Percentiles rank a stretch among this genome's conserved stretches.
Conservation (phyloP, 2,113 vertebrate genomes). For the Ceyx cyanopectus region DNA sequence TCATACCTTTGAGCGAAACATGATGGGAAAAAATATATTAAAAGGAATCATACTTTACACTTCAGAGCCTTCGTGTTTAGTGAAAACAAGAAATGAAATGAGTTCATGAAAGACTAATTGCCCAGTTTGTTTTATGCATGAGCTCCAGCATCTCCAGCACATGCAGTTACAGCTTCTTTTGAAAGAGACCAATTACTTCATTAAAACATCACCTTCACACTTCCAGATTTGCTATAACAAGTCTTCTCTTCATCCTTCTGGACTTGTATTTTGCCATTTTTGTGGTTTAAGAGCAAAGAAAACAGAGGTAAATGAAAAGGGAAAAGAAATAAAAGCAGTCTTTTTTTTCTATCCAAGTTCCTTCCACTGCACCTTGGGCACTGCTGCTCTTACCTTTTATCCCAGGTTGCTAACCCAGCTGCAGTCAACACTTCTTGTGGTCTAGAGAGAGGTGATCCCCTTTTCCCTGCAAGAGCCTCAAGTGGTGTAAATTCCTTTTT, state of each 20-base stretch:
- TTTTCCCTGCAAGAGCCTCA: neutral
- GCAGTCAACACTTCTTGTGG: neutral
- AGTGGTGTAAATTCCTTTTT: neutral
- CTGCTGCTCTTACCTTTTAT: neutral
- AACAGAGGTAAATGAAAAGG: neutral
- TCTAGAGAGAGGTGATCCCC: neutral
- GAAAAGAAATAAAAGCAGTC: neutral
- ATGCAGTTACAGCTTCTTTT: neutral
- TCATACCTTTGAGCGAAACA: neutral
- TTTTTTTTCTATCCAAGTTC: neutral
- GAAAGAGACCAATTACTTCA: constrained; percentile 50
- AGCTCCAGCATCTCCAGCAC: constrained; percentile 3
- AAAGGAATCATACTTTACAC: neutral
- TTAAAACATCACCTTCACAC: constrained; percentile 34
- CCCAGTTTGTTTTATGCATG: constrained; percentile 35
- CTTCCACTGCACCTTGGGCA: neutral
- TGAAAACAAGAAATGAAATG: constrained; percentile 29
- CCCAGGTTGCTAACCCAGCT: no score
- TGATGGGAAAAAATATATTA: neutral
- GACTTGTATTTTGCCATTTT: neutral
- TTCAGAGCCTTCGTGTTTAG: constrained; percentile 30
- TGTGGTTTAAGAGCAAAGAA: neutral
- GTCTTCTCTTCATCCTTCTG: neutral
- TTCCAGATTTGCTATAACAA: neutral
- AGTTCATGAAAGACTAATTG: constrained; percentile 42